Evolutionary conservation across 2,888 invertebrate species (phyloP).

Genomic region (Lepidocyrtoides sp.): DNA sequence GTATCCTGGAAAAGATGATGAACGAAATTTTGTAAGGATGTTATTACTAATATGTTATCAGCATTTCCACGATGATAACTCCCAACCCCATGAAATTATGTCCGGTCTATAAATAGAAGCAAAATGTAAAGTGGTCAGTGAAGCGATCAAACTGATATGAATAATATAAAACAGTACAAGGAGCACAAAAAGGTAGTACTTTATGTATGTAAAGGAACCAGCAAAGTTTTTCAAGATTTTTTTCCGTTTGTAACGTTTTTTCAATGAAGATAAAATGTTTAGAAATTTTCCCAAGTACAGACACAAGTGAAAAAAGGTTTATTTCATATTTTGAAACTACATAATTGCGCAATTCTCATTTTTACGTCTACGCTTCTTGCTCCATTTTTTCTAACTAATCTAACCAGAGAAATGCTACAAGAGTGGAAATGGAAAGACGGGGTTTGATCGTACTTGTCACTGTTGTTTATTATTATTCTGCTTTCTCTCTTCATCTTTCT

Average conservation of each 20-base stretch:
- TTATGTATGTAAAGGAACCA: no score
- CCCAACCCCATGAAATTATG: not conserved
- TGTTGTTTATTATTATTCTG: constrained; percentile 37
- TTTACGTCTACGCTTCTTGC: not conserved
- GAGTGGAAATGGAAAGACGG: constrained; percentile 11
- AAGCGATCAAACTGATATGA: not conserved
- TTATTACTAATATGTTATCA: not conserved
- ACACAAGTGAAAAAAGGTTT: not conserved
- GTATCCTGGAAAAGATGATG: not conserved
- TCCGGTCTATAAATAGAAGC: not conserved
- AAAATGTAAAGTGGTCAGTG: not conserved
- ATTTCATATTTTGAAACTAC: not conserved
- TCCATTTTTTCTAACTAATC: not conserved
- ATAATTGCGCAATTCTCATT: not conserved
- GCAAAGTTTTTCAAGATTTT: constrained; percentile 15
- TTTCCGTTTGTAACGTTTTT: no score
- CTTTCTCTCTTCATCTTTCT: constrained; percentile 46
- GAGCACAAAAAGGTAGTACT: no score
- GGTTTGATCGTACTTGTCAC: constrained; percentile 43
- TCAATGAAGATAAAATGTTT: no score
- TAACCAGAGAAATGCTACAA: not conserved
- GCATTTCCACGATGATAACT: not conserved
- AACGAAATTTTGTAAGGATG: not conserved
- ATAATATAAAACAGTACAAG: not conserved
- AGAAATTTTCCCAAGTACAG: no score